Conservation (phyloP, 2,113 vertebrate species). For the Vidua chalybeata region DNA sequence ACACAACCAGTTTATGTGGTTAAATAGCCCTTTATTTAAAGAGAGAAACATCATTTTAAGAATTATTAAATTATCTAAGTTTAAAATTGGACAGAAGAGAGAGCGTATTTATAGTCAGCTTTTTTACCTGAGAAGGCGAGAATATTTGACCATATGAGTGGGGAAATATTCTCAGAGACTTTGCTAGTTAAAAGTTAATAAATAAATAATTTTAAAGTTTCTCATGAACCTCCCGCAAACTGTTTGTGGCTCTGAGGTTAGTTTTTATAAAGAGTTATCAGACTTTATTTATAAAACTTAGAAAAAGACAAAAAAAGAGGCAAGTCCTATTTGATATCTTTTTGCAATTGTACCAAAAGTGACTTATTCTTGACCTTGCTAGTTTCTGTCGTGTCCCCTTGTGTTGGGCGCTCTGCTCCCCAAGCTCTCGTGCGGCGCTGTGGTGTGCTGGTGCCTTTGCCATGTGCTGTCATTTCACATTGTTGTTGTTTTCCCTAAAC, state of each 20-base stretch:
- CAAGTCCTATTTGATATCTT: conserved; percentile 87
- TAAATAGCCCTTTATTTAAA: conserved; percentile 83
- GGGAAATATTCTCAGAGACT: conserved; percentile 85
- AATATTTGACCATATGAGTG: conserved; percentile 80
- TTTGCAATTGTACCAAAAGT: conserved; percentile 99
- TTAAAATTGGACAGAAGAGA: conserved; percentile 74
- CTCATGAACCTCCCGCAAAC: conserved; percentile 85
- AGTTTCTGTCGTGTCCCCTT: conserved; percentile 65
- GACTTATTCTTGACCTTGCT: conserved; percentile 92
- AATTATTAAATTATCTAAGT: conserved; percentile 82
- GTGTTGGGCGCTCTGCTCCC: conserved; percentile 57
- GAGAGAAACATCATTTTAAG: conserved; percentile 77
- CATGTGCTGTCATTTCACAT: conserved; percentile 50
- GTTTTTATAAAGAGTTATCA: conserved; percentile 92
- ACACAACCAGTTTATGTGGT: conserved; percentile 85
- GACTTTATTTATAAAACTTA: conserved; percentile 92
- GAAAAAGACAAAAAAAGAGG: conserved; percentile 79
- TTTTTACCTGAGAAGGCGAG: conserved; percentile 74
- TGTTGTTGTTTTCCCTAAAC: not conserved
- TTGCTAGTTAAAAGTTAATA: conserved; percentile 80
- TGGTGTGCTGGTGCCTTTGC: conserved; percentile 76
- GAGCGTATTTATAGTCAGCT: conserved; percentile 77
- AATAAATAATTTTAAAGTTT: conserved; percentile 80
- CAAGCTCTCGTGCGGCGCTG: conserved; percentile 5
- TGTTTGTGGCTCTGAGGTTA: conserved; percentile 90